Base-by-base conservation (phyloP, 2,113 vertebrate genomes). In the Thamnaconus septentrionalis region DNA sequence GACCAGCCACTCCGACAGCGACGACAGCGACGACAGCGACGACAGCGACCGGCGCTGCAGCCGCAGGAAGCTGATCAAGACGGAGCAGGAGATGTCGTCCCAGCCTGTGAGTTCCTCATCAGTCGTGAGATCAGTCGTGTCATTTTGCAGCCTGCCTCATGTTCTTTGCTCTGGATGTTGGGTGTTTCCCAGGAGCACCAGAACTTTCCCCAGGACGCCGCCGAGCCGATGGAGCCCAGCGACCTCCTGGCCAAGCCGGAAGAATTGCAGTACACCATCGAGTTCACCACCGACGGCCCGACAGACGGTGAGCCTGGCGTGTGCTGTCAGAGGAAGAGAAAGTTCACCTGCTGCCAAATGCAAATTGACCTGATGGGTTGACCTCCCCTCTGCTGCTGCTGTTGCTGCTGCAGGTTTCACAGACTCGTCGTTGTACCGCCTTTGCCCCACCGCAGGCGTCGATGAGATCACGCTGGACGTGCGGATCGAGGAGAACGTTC, bases 401-500 rank as follows among this genome's bases (percentile, higher is more conserved):
- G n/a, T n/a, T n/a, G 18, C 18, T 31, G 18, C 18, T 31, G 18
- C 18, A 31, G 18, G 18, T 31, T 31, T 31, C 18, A 31, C 18
- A 31, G 18, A 31, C 18, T 31, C 18, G 18, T 31, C 18, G 18
- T 31, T 31, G 18, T 31, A 31, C 18, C 18, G 18, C 18, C 4
- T 46, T 67, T 63, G 4, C 40, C 3, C n/a, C 3, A 39, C 31
- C 56, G 41, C 69, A 91, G 91, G 41, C 18, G 53, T 83, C 0
- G 79, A 87, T 49, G 92, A 92, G 78, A 81, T 92, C 74, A 81
- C 63, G 46, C 9, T 93, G 53, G 90, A 92, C 56, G 69, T 93
- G 18, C 81, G 83, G 48, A 87, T 92, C 43, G 88, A 92, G 84
- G 88, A 90, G 49, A 72, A 18, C 5, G 66, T 88, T 31, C 39